Evolutionary conservation across 2,888 invertebrate genomes (phyloP), one percentile per base, ranked within the genome.

Genomic region (Nemapogon koenigi): DNA sequence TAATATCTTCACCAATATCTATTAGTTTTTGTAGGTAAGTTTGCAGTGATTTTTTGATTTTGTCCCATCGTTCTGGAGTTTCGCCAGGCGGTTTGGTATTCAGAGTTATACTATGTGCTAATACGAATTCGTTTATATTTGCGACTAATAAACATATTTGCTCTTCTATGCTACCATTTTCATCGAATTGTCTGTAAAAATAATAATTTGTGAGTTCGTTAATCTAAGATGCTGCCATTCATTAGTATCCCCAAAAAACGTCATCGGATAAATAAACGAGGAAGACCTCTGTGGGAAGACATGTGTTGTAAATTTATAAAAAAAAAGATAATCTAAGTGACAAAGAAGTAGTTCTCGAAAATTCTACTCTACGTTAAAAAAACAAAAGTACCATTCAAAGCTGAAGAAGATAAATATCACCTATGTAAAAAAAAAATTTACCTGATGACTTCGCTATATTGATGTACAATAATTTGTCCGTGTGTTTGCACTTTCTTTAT

Each of bases 71-170:
- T 16, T 73, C 79, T 0, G 75, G 79, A 0, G 73, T 70, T 47
- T 78, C 81, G 1, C 75, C 78, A 0, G 73, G 80, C 0, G 80
- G 80, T 37, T 71, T 78, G 0, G 72, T 80, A 47, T 73, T 80
- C 2, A 76, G 47, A 0, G 75, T 78, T 6, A 76, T 76, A 51
- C 80, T 80, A 45, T 82, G 81, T 3, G 81, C 75, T 29, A 79
- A 54, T 2, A 83, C 75, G 46, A 84, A 83, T 50, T 82, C 82
- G 41, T 78, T 81, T 36, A 84, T 81, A 47, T 82, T 81, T 2
- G 81, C 81, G 2, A 82, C 69, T 29, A 84, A 57, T 4, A 76
- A 54, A 44, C 73, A 79, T 41, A 80, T 69, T 48, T 78, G 78
- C 37, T 75, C 75, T 42, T 78, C 73, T 28, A 53, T 66, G 1